These are phyloP conservation scores for Zootoca vivipara DNA, from an alignment of 2,113 vertebrate genomes.

Conservation along the genomic window DNA sequence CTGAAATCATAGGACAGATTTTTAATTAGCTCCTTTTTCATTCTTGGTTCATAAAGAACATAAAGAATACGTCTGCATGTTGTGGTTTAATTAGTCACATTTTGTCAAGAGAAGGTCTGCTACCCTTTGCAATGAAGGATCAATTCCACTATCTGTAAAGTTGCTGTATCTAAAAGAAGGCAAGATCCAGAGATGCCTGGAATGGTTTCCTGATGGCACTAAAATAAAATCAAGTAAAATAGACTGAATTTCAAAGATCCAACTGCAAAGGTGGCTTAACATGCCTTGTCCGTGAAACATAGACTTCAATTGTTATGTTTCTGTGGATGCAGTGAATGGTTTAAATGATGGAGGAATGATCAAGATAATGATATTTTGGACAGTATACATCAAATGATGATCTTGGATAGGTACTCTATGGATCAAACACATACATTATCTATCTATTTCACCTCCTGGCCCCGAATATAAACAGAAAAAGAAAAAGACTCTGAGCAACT, in stretches of 20 bases:
- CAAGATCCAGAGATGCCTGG: background rate
- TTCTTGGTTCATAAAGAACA: conserved; percentile 27
- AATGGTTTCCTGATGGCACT: background rate
- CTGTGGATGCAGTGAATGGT: background rate
- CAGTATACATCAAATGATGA: background rate
- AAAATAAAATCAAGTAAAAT: background rate
- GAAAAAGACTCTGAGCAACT: background rate
- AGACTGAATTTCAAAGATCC: background rate
- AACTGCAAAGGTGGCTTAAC: background rate
- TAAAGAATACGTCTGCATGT: conserved; percentile 21
- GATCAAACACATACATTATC: background rate
- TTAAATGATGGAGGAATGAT: background rate
- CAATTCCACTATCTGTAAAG: background rate
- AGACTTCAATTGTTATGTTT: background rate
- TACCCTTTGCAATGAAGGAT: background rate
- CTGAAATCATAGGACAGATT: background rate
- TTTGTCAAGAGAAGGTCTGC: conserved; percentile 21
- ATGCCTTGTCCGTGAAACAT: background rate
- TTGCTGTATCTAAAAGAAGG: background rate
- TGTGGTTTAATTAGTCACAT: conserved; percentile 44
- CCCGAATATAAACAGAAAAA: background rate
- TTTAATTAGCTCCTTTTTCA: conserved; percentile 34
- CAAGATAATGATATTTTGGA: too few relatives aligned
- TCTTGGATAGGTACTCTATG: background rate
- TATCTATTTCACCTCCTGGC: background rate